These are phyloP conservation scores for Semnornis frantzii DNA, from an alignment of 2,113 vertebrate genomes.

Conservation along the genomic window DNA sequence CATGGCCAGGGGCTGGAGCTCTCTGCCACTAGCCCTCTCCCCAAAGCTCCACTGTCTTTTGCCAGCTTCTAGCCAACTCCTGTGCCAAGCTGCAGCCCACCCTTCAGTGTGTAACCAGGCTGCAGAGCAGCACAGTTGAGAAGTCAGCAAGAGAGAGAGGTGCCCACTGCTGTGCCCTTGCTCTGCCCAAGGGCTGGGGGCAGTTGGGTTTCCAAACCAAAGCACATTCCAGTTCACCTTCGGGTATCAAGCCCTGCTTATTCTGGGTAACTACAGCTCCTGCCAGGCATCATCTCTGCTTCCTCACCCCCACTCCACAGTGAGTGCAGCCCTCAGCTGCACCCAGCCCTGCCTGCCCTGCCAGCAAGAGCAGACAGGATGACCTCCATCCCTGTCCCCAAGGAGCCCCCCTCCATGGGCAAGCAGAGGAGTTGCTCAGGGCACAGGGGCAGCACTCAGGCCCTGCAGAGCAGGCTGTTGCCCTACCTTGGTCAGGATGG, in stretches of 20 bases:
- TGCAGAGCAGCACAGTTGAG: constrained; percentile 18
- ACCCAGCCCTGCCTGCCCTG: background rate
- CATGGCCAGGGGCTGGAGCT: background rate
- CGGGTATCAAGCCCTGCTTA: background rate
- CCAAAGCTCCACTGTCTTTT: constrained; percentile 45
- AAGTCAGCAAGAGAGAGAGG: background rate
- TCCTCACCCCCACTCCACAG: background rate
- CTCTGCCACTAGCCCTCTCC: background rate
- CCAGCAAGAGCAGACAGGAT: background rate
- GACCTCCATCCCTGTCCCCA: background rate
- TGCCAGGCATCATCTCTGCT: background rate
- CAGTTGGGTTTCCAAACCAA: background rate
- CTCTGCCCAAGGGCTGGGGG: background rate
- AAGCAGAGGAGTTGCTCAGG: background rate
- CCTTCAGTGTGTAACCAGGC: background rate
- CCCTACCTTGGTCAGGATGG: constrained; percentile 96
- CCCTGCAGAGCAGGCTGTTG: background rate
- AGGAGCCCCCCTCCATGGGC: background rate
- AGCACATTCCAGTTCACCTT: background rate
- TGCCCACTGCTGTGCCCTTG: background rate
- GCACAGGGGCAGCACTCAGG: background rate
- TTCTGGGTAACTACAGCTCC: background rate
- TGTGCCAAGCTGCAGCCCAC: constrained; percentile 54
- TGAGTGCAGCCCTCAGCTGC: background rate
- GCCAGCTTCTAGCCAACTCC: constrained; percentile 16